These are phyloP conservation scores for Shargacucullia verbasci DNA, from an alignment of 2,888 invertebrate genomes.

Conservation along the genomic window DNA sequence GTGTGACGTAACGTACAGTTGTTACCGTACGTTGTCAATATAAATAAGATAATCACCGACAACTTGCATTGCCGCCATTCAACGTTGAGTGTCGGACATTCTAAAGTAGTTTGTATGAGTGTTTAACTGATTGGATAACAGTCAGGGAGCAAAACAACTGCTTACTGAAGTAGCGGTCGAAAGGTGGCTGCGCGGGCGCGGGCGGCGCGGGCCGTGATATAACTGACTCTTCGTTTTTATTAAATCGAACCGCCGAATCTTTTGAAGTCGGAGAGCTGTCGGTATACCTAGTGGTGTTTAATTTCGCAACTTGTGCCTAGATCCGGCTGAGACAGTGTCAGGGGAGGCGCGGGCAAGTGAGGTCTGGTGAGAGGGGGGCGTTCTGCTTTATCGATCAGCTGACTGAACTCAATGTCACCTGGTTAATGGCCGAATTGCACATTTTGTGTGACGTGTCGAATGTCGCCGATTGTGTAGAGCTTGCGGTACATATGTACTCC, in stretches of 20 bases:
- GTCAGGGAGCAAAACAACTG: conserved; percentile 49
- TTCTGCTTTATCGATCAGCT: conserved; percentile 15
- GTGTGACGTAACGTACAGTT: background rate
- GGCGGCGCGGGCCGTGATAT: conserved; percentile 15
- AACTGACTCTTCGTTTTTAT: conserved; percentile 21
- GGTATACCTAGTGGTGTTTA: conserved; percentile 3
- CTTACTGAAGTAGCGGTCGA: no score
- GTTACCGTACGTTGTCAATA: background rate
- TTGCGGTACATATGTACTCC: no score
- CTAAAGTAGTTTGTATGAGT: conserved; percentile 33
- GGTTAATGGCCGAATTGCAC: background rate
- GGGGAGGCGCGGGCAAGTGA: no score
- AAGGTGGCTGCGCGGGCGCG: background rate
- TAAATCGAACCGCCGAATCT: background rate
- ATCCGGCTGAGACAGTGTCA: conserved; percentile 21
- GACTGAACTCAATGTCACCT: conserved; percentile 24
- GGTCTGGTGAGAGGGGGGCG: background rate
- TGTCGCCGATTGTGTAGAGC: background rate
- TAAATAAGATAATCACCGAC: conserved; percentile 6
- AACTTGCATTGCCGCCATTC: conserved; percentile 21
- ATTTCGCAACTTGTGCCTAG: conserved; percentile 22
- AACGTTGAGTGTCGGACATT: conserved; percentile 26
- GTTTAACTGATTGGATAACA: conserved; percentile 42
- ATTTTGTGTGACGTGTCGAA: conserved; percentile 1
- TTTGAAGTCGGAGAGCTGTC: background rate